A percentile compares a stretch with the other conserved stretches of the same genome.
phyloP scores from a whole-genome alignment of 2,888 invertebrate genomes.

The Epirrita christyi region DNA sequence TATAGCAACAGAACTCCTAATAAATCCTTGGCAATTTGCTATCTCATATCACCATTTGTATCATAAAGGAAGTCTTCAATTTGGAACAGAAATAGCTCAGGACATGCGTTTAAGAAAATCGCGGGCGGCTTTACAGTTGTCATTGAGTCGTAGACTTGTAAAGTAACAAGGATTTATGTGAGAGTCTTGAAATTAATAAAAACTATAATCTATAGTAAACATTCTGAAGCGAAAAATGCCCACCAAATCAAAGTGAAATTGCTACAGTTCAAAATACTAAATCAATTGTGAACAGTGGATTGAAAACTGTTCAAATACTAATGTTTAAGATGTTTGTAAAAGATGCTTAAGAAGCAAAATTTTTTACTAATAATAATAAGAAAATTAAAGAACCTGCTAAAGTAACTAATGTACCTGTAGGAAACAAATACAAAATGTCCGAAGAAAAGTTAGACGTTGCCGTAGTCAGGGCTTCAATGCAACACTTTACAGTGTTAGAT shows the following conservation, averaged over 20 bases:
- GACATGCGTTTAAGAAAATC: conserved; percentile 56
- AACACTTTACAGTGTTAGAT: conserved; percentile 85
- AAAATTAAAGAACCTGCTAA: background rate
- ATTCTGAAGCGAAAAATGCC: no score
- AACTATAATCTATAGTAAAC: no score
- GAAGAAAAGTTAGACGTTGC: conserved; percentile 55
- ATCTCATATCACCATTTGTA: no score
- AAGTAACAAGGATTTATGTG: background rate
- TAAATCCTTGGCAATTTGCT: conserved; percentile 7
- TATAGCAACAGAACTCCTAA: conserved; percentile 10
- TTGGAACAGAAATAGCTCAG: conserved; percentile 59
- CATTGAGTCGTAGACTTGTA: conserved; percentile 32
- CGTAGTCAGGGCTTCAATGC: conserved; percentile 56
- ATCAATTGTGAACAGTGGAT: no score
- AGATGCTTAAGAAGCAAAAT: background rate
- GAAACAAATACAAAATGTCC: conserved; percentile 38
- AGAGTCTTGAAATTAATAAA: background rate
- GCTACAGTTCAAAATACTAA: no score
- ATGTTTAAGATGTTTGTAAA: background rate
- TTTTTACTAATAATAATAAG: background rate
- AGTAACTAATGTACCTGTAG: background rate
- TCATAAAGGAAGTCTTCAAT: conserved; percentile 61
- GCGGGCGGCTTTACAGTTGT: conserved; percentile 47
- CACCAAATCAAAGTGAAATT: no score
- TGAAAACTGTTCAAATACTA: background rate